These are phyloP conservation scores for Ommatoiulus sabulosus DNA, from an alignment of 2,888 invertebrate species.

Conservation along the genomic window DNA sequence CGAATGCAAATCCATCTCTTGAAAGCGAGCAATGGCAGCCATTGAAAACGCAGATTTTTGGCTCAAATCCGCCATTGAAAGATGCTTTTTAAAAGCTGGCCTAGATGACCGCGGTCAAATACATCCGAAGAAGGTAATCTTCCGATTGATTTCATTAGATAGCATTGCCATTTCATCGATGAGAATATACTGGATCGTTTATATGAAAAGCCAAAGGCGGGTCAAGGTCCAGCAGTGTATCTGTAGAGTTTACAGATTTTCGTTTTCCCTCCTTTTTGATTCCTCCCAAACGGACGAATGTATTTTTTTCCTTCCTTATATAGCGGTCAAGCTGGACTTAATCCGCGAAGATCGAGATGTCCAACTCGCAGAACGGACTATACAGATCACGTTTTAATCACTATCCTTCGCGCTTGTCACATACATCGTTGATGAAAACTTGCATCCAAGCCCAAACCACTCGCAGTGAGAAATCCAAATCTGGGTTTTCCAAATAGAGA, in stretches of 20 bases:
- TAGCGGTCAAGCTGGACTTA: not conserved
- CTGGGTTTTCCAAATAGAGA: too few species aligned
- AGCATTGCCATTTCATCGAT: conserved; percentile 14
- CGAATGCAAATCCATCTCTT: not conserved
- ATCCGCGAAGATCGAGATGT: not conserved
- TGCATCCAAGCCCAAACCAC: not conserved
- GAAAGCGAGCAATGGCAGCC: not conserved
- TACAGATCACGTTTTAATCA: not conserved
- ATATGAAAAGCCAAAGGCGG: not conserved
- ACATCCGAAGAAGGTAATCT: not conserved
- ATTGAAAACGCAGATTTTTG: not conserved
- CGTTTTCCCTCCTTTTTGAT: not conserved
- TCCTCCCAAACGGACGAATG: not conserved
- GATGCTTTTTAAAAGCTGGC: not conserved
- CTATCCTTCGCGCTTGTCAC: not conserved
- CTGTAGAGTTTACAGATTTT: not conserved
- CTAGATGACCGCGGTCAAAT: conserved; percentile 26
- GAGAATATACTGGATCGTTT: not conserved
- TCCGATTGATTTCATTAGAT: conserved; percentile 25
- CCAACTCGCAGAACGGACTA: not conserved
- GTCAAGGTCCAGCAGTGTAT: conserved; percentile 26
- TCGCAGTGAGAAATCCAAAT: not conserved
- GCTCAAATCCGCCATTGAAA: not conserved
- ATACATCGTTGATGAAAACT: not conserved
- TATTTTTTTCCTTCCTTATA: not conserved